These are phyloP conservation scores for Drosophila meridionalis DNA, from an alignment of 2,888 invertebrate genomes.

Conservation along the genomic window DNA sequence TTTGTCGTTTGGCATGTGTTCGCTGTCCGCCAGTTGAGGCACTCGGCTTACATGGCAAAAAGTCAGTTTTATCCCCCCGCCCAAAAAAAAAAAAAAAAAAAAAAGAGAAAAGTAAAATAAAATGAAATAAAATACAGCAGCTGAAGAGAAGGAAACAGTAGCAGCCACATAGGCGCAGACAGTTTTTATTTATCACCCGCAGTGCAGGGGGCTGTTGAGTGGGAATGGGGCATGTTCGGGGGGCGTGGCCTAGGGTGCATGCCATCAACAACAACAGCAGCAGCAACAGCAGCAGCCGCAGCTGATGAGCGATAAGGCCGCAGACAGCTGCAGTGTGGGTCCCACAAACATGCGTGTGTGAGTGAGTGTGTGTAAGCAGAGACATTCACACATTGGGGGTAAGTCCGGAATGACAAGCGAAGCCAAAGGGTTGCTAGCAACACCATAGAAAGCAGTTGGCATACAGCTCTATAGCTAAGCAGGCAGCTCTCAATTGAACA, in stretches of 20 bases:
- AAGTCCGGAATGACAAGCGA: slow-evolving; percentile 58
- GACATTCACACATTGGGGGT: slow-evolving; percentile 44
- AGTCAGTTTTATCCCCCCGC: slow-evolving; percentile 44
- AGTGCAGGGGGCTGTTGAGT: slow-evolving; percentile 8
- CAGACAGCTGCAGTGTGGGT: slow-evolving; percentile 68
- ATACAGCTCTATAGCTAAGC: slow-evolving; percentile 11
- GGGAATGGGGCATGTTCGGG: slow-evolving; percentile 8
- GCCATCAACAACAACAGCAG: slow-evolving; percentile 37
- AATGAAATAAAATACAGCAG: slow-evolving; percentile 11
- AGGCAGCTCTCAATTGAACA: slow-evolving; percentile 48
- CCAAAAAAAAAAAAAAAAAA: slow-evolving; percentile 8
- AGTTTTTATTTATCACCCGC: slow-evolving; percentile 80
- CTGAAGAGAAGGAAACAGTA: slow-evolving; percentile 42
- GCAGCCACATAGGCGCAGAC: slow-evolving; percentile 77
- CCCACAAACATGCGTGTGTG: slow-evolving; percentile 8
- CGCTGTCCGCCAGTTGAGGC: slow-evolving; percentile 1
- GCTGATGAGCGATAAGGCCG: slow-evolving; percentile 76
- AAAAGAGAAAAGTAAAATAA: not conserved
- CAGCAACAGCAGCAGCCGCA: slow-evolving; percentile 40
- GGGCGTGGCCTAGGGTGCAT: slow-evolving; percentile 3
- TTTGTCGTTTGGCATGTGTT: slow-evolving; percentile 57
- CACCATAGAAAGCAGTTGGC: slow-evolving; percentile 18
- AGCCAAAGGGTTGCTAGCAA: slow-evolving; percentile 55
- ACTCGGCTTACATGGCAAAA: slow-evolving; percentile 67
- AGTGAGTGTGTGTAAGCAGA: slow-evolving; percentile 21